Conservation (phyloP, 2,797 vertebrate genomes). For the Falco columbarius region DNA sequence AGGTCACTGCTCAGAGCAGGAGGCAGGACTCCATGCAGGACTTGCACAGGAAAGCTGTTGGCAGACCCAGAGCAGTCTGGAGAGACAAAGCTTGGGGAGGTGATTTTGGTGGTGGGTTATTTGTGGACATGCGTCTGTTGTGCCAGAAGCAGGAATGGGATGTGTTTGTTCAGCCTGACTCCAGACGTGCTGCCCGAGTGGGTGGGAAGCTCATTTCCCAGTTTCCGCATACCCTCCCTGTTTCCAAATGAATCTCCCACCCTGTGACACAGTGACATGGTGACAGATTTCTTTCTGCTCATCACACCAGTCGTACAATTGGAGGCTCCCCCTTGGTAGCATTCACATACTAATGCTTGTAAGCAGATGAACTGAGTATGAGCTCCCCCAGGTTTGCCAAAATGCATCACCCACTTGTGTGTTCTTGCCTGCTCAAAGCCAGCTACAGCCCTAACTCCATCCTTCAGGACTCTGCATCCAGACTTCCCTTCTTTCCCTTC, state of each 20-base stretch:
- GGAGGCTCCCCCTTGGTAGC: not conserved
- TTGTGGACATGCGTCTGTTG: not conserved
- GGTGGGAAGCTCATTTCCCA: not conserved
- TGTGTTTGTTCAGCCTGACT: slow-evolving; percentile 42
- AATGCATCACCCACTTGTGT: not conserved
- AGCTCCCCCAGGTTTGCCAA: not conserved
- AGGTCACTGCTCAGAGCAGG: not conserved
- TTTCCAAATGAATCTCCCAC: slow-evolving; percentile 24
- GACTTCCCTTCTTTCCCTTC: not conserved
- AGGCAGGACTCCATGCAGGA: not conserved
- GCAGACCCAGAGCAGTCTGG: not conserved
- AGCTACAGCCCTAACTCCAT: not conserved
- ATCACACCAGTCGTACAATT: not conserved
- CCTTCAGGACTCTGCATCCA: not conserved
- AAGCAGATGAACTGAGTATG: not conserved
- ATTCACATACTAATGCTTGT: not conserved
- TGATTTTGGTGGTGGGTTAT: not conserved
- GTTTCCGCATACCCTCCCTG: slow-evolving; percentile 10
- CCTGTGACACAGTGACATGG: not conserved
- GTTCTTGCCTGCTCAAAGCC: not conserved
- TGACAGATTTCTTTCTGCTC: not conserved
- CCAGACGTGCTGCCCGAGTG: not conserved
- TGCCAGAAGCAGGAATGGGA: not conserved
- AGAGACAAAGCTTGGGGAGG: not conserved
- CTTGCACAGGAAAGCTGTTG: not conserved